Base-by-base conservation (phyloP, 2,888 invertebrate genomes). In the Neoscelio sp. region DNA sequence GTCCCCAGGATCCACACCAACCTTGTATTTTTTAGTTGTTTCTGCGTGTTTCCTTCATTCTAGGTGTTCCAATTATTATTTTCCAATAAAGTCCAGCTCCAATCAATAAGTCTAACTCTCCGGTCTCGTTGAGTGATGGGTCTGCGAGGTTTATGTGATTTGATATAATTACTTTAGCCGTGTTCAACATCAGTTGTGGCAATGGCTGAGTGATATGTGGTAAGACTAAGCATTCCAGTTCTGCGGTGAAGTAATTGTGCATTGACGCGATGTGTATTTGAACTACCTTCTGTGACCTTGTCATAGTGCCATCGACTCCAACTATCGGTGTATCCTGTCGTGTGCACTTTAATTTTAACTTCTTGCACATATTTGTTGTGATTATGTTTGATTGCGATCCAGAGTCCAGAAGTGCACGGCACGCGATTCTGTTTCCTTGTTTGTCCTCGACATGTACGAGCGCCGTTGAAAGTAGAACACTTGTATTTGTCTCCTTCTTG, bases 331-430 rank as follows among this genome's bases (percentile, higher is more conserved):
- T 26, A 15, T 48, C 13, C n/a, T 12, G 2, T n/a, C 13, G 10
- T 5, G 13, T 6, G 1, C 10, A 4, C 6, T 12, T 12, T 3
- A 44, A 7, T 5, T 4, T 7, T 2, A 44, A 13, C 7, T 18
- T 44, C 10, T 20, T 44, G 18, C 2, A 10, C 4, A 44, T 10
- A 20, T 44, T 6, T 12, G n/a, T 23, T 20, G 18, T 44, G 2
- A 44, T 44, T 6, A 44, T 10, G 6, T 48, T 48, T 13, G 46
- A 23, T 15, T 48, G 46, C 1, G 26, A 44, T 10, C 44, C 44
- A 5, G 44, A 13, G 12, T 44, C 44, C 23, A 44, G 10, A 1
- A 44, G 40, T 0, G 50, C 73, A 23, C 77, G 35, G 35, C 76
- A 78, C 7, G 10, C 18, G 0, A 68, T 12, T 4, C 7, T 1